phyloP scores from a whole-genome alignment of 2,797 vertebrate species.

The Alauda arvensis region DNA sequence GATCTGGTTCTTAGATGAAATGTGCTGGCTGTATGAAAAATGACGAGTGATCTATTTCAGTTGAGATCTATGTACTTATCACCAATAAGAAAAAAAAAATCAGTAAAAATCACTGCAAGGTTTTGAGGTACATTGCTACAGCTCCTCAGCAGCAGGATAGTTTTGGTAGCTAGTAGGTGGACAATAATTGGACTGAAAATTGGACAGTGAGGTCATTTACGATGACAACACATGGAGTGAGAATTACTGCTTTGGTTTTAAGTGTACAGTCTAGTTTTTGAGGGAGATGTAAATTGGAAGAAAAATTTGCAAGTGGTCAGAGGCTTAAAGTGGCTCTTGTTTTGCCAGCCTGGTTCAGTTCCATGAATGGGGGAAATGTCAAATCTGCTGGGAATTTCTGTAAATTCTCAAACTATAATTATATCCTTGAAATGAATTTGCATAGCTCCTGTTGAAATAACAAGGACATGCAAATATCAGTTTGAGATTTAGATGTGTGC shows the following conservation, averaged over 20 bases:
- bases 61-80: neutral
- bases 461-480: constrained; percentile 49
- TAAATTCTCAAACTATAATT: neutral
- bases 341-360: neutral
- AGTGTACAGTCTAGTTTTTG: neutral
- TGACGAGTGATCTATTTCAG: neutral
- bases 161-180: neutral
- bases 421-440: constrained; percentile 28
- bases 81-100: neutral
- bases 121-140: neutral
- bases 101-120: neutral
- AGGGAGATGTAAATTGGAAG: neutral
- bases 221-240: neutral
- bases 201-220: neutral
- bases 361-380: neutral
- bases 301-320: neutral
- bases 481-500: constrained; percentile 29
- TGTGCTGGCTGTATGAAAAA: neutral
- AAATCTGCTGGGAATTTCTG: constrained; percentile 5
- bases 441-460: constrained; percentile 41
- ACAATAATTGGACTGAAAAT: constrained; percentile 46
- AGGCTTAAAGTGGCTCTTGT: neutral
- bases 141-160: neutral
- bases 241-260: constrained; percentile 11
- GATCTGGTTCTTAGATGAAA: neutral